Conservation (phyloP, 2,113 vertebrate genomes). For the Tor tambroides region DNA sequence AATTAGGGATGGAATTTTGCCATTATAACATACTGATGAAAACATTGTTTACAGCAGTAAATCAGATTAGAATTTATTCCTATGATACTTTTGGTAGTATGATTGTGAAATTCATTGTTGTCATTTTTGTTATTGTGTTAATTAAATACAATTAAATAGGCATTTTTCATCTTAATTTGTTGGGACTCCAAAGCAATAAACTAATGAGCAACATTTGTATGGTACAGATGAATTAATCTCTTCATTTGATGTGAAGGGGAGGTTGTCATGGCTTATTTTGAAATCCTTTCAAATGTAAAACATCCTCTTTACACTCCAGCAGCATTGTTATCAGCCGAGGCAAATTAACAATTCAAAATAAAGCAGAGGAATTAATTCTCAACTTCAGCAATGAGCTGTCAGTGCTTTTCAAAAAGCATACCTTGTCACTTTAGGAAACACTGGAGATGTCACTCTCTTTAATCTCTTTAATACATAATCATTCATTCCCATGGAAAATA, state of each 20-base stretch:
- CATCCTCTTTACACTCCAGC: constrained; percentile 12
- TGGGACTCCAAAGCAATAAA: not conserved
- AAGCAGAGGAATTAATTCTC: constrained; percentile 46
- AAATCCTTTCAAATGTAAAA: constrained; percentile 54
- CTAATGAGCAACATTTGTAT: constrained; percentile 9
- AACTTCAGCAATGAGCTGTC: constrained; percentile 15
- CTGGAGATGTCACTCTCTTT: constrained; percentile 2
- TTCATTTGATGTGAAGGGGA: constrained; percentile 41
- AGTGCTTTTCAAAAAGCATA: constrained; percentile 26
- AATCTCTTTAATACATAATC: constrained; percentile 2
- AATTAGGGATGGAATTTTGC: not conserved
- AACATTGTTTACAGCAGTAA: not conserved
- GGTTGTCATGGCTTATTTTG: constrained; percentile 46
- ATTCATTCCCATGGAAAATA: not conserved
- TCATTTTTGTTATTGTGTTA: not conserved
- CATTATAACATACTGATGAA: not conserved
- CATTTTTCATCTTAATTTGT: constrained; percentile 17
- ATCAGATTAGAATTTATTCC: not conserved
- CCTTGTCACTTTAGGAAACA: constrained; percentile 8
- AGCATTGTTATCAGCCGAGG: constrained; percentile 34
- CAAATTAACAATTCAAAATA: constrained; percentile 53
- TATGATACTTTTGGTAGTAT: not conserved
- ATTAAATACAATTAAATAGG: not conserved
- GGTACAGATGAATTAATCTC: constrained; percentile 22
- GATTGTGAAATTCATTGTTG: not conserved